Base-by-base conservation (phyloP, 2,113 vertebrate genomes). In the Ceyx cyanopectus region DNA sequence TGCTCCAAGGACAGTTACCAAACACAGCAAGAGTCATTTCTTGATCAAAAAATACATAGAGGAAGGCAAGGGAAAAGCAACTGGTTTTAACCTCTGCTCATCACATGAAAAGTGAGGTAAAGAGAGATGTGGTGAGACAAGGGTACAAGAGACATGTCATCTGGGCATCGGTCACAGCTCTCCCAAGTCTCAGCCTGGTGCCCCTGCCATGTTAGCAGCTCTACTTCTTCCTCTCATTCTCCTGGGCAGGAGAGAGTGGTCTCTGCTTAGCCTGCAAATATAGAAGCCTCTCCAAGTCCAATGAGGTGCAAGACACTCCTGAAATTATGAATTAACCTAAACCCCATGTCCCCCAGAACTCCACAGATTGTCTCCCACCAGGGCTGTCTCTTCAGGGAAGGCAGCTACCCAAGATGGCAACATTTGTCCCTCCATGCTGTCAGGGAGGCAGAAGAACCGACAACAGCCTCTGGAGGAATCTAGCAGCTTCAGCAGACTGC, bases 1-100 rank as follows among this genome's bases (percentile, higher is more conserved):
- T 46, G 37, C 32, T 76, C 58, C 66, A 66, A 85, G 75, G 92
- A 78, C 92, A 91, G 70, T 80, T 90, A 87, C 81, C 26, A 41
- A 69, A 74, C 78, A 76, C 67, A 87, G 86, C 24, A 41, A 92
- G 83, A 69, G 50, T 34, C 0, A 0, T 32, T 73, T 65, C 46
- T 32, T 69, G 81, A 30, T 92, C 79, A 56, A 85, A 84, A 93
- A 83, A 29, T 5, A 3, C 60, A 18, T 23, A 0, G 5, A 60
- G 43, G 70, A 90, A 92, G 10, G 73, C 77, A 37, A 90, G 37
- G 20, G 40, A 13, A 74, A 86, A 78, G 23, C 81, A 92, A 69
- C 4, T 32, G 11, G 1, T 18, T 65, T 87, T 54, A 65, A 62
- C 32, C 12, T 29, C 89, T 56, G 24, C 85, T 90, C 45, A 67